Conservation (phyloP, 2,888 invertebrate genomes). For the Caenorhabditis sp. region DNA sequence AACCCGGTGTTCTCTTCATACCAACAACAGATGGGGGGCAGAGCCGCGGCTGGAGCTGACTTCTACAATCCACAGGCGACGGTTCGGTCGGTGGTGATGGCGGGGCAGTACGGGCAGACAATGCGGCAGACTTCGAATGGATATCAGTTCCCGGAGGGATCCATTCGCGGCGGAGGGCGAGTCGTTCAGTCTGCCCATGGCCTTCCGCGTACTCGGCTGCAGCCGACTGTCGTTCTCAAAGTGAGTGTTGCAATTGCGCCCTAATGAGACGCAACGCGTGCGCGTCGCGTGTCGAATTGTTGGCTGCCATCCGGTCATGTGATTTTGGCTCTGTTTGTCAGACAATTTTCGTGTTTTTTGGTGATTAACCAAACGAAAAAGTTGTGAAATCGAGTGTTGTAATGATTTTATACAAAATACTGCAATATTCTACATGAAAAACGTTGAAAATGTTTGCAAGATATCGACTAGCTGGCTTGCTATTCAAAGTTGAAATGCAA, state of each 20-base stretch:
- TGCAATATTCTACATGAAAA: too few species aligned
- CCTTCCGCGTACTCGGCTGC: background rate
- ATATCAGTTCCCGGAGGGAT: constrained; percentile 28
- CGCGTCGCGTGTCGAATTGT: constrained; percentile 25
- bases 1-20: too few species aligned
- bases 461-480: too few species aligned
- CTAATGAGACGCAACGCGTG: constrained; percentile 30
- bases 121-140: constrained; percentile 27
- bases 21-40: too few species aligned
- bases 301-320: constrained; percentile 11
- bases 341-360: too few species aligned
- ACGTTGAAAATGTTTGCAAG: too few species aligned
- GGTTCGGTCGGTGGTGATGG: background rate
- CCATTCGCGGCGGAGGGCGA: constrained; percentile 44
- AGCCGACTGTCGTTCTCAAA: constrained; percentile 6
- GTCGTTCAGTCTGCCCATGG: background rate
- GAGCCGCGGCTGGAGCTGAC: constrained; percentile 24
- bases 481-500: background rate
- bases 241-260: constrained; percentile 24
- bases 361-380: too few species aligned
- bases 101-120: too few species aligned
- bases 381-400: too few species aligned
- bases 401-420: too few species aligned
- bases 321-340: too few species aligned
- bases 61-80: background rate